Base-by-base conservation (phyloP, 2,888 invertebrate species). In the Epinotia ramella region DNA sequence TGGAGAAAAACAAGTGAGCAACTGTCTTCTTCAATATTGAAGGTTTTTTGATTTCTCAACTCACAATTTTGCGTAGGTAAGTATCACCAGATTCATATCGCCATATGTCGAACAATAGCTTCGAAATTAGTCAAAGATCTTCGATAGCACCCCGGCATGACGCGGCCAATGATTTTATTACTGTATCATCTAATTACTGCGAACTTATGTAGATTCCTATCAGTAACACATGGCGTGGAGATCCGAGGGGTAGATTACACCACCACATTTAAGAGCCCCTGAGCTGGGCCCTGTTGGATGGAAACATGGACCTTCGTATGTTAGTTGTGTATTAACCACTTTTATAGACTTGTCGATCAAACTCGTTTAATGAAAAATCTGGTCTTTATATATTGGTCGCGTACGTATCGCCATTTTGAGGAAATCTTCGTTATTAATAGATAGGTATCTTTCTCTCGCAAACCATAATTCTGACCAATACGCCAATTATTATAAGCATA, bases 111-210 rank as follows among this genome's bases (percentile, higher is more conserved):
- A 20, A 62, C 65, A 73, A 69, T 16, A 72, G 67, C 24, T 64
- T 44, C 60, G 66, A 79, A 81, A 70, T 65, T 76, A 73, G 77
- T 63, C 76, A 73, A 73, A 78, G 77, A 86, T 79, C 80, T 78
- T 77, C 85, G 89, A 89, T 89, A 87, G 81, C 80, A 24, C 78
- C 80, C 82, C 81, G 79, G 82, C 84, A 82, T 86, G 83, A 82
- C 87, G 81, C 79, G 80, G 80, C 76, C 89, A 88, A 91, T 89
- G 88, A 91, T 91, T 91, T 91, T 91, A 91, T 92, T 91, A 91
- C 89, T 87, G 84, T 84, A 84, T 89, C 91, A 92, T 92, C 92
- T 92, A 92, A 93, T 93, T 92, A 92, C 88, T 80, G 81, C 80
- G 78, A 80, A 82, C 83, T 70, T 68, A 70, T 86, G 84, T 85